These are phyloP conservation scores for Diloba caeruleocephala DNA, from an alignment of 2,888 invertebrate genomes.

Conservation along the genomic window DNA sequence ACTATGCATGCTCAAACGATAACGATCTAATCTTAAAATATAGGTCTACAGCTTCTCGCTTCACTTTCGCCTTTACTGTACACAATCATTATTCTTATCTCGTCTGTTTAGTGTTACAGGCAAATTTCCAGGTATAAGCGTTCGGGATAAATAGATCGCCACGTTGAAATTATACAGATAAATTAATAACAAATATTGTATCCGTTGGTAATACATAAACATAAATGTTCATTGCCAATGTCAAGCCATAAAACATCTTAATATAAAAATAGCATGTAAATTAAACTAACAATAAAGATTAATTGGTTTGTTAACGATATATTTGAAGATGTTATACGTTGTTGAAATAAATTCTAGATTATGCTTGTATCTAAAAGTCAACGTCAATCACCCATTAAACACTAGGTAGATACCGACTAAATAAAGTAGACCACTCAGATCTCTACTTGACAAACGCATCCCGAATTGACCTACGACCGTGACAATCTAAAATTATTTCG, in stretches of 20 bases:
- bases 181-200: no score
- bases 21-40: constrained; percentile 51
- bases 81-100: constrained; percentile 47
- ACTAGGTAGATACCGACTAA: constrained; percentile 11
- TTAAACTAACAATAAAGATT: no score
- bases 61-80: constrained; percentile 35
- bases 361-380: background rate
- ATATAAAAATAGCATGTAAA: constrained; percentile 5
- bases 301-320: background rate
- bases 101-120: constrained; percentile 36
- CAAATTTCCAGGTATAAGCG: constrained; percentile 44
- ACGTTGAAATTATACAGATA: constrained; percentile 27
- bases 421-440: constrained; percentile 32
- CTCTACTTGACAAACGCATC: constrained; percentile 38
- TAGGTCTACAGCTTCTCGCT: constrained; percentile 31
- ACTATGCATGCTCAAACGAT: constrained; percentile 35
- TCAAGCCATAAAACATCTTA: constrained; percentile 1
- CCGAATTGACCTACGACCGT: constrained; percentile 67
- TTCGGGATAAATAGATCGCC: constrained; percentile 43
- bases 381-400: constrained; percentile 8
- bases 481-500: constrained; percentile 71
- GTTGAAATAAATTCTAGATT: background rate
- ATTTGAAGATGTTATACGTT: constrained; percentile 6
- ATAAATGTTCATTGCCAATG: no score
- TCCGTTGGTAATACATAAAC: no score